phyloP scores from a whole-genome alignment of 2,113 vertebrate species.

The Eulemur rufifrons region DNA sequence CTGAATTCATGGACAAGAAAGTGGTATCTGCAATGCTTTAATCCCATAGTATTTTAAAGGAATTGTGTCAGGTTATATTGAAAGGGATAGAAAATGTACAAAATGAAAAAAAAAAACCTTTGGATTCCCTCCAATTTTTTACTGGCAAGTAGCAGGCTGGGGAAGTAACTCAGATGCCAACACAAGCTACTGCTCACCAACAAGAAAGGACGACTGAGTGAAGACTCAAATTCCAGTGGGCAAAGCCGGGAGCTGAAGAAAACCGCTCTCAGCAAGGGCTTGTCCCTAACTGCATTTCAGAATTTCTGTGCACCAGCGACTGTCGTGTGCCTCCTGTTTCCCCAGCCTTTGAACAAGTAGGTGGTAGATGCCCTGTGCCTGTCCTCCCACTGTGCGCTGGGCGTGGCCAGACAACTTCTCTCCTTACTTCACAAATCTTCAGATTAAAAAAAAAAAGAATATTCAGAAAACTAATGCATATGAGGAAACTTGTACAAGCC shows the following conservation, averaged over 20 bases:
- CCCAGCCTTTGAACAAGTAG: neutral
- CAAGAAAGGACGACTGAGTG: neutral
- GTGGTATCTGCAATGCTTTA: neutral
- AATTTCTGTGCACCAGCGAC: neutral
- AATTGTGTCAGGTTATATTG: neutral
- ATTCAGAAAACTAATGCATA: neutral
- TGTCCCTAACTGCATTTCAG: neutral
- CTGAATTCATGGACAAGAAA: neutral
- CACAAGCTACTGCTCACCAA: neutral
- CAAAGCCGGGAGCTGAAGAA: neutral
- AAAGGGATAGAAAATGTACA: neutral
- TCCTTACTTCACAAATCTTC: neutral
- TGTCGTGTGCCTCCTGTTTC: neutral
- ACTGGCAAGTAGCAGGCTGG: neutral
- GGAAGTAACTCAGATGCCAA: neutral
- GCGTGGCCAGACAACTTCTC: neutral
- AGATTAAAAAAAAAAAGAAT: neutral
- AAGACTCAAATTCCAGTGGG: neutral
- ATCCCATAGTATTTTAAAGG: neutral
- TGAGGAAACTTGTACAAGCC: neutral
- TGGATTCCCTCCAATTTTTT: neutral
- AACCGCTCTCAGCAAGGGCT: neutral
- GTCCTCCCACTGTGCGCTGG: neutral
- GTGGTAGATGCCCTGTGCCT: neutral
- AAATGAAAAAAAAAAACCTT: neutral